Base-by-base conservation (phyloP, 2,113 vertebrate species). In the Catharus fuscescens region DNA sequence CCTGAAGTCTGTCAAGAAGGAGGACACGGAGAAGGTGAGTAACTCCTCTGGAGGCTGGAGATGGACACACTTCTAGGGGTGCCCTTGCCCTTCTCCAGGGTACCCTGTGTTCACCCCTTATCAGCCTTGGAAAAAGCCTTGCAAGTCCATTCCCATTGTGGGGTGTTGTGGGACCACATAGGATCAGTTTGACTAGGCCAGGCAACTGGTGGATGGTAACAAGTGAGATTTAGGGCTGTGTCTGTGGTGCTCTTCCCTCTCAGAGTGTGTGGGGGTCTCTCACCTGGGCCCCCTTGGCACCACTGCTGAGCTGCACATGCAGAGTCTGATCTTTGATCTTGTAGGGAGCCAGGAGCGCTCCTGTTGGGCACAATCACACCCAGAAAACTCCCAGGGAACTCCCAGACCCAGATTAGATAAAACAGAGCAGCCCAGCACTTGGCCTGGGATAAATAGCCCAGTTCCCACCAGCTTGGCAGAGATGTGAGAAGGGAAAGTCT, bases 1-100 rank as follows among this genome's bases (percentile, higher is more conserved):
- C 96, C 98, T 99, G 62, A 99, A 99, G 93, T 99, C 99, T 34
- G 99, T 99, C 92, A 99, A 99, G 98, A 99, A 99, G 97, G 99
- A 99, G 83, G 99, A 99, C 97, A 98, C 98, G 0, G 99, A 99
- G 96, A 99, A 99, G 99, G 99, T 99, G 93, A 79, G 97, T 86
- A 57, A 29, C 61, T 72, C 34, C 54, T 74, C 61, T 17, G 57
- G 42, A 80, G 40, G 36, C 8, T 25, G n/a, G 61, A 40, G 47
- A 28, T 36, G 36, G 54, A 69, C 34, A 36, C 23, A 14, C 1
- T 42, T 72, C 62, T 9, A 26, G 54, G 45, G 32, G 10, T 79
- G 66, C 3, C 18, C 52, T 32, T 59, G 67, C 4, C 25, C 32
- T 88, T 72, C 66, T 80, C 59, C 62, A 38, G 4, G 26, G 29